Percentiles rank a stretch among this genome's conserved stretches.
Evolutionary conservation across 2,113 vertebrate species (phyloP).

Genomic region (human (Homo sapiens)): DNA sequence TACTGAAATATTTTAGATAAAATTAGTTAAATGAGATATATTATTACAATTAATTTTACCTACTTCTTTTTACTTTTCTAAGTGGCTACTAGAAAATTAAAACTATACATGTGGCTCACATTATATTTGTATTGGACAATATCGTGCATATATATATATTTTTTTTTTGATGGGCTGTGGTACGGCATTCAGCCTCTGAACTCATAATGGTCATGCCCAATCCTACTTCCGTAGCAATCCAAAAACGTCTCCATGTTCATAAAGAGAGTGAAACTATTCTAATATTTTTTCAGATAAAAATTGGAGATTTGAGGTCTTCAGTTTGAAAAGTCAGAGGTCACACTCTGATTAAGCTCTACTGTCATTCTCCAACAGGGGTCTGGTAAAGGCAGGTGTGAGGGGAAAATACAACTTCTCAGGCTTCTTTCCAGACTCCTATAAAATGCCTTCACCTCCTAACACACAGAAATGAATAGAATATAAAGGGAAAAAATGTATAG

Average conservation of each 20-base stretch:
- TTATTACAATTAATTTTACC: neutral
- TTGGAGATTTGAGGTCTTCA: neutral
- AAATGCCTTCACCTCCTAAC: neutral
- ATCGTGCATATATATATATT: neutral
- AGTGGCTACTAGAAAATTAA: neutral
- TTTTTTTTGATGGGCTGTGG: too few relatives aligned
- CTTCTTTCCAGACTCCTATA: neutral
- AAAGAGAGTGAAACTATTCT: neutral
- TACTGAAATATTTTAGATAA: neutral
- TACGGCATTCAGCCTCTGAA: neutral
- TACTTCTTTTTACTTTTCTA: constrained; percentile 30
- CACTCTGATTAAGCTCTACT: neutral
- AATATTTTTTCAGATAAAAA: constrained; percentile 21
- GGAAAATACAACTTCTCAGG: neutral
- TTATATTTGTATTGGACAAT: neutral
- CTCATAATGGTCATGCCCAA: neutral
- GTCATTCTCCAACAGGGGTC: neutral
- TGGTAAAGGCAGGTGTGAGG: neutral
- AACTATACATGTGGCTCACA: neutral
- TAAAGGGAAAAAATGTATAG: neutral
- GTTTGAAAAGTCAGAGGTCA: neutral
- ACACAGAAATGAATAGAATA: neutral
- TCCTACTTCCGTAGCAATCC: neutral
- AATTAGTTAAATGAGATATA: neutral
- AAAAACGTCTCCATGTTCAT: neutral